Evolutionary conservation across 2,113 vertebrate genomes (phyloP).

Genomic region (Piprites chloris): DNA sequence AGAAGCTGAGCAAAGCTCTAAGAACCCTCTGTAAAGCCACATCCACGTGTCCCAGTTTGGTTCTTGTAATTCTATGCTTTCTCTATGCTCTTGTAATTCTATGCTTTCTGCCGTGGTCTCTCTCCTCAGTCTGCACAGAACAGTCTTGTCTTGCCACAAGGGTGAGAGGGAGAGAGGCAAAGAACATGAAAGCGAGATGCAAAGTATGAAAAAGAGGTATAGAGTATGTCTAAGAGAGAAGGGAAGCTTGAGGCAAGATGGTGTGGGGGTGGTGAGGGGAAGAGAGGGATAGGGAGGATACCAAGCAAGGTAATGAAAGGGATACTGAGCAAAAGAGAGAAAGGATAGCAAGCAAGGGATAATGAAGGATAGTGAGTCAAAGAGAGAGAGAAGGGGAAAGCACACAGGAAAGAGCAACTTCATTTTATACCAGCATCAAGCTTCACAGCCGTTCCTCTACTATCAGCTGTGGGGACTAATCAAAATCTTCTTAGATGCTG

Average conservation of each 20-base stretch:
- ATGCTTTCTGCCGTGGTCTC: neutral
- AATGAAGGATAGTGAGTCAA: neutral
- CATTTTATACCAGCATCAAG: neutral
- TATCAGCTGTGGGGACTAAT: neutral
- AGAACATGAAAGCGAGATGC: neutral
- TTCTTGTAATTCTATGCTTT: neutral
- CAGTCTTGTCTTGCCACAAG: neutral
- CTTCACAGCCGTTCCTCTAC: neutral
- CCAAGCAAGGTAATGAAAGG: neutral
- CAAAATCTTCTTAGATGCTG: neutral
- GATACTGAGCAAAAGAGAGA: neutral
- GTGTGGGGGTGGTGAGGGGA: neutral
- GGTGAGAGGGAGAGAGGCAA: neutral
- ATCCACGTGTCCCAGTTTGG: neutral
- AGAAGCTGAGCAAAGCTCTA: neutral
- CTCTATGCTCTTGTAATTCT: neutral
- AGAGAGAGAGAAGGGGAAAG: neutral
- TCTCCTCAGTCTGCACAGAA: neutral
- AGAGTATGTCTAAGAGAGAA: neutral
- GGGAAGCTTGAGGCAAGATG: accelerated
- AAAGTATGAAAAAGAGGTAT: neutral
- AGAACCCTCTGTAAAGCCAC: neutral
- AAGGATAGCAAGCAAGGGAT: neutral
- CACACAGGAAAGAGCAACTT: neutral
- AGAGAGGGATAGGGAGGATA: neutral